Evolutionary conservation across 30 jellyfish, hydroid and myxozoan species (phyloP).

Genomic region (Pelagia noctiluca): DNA sequence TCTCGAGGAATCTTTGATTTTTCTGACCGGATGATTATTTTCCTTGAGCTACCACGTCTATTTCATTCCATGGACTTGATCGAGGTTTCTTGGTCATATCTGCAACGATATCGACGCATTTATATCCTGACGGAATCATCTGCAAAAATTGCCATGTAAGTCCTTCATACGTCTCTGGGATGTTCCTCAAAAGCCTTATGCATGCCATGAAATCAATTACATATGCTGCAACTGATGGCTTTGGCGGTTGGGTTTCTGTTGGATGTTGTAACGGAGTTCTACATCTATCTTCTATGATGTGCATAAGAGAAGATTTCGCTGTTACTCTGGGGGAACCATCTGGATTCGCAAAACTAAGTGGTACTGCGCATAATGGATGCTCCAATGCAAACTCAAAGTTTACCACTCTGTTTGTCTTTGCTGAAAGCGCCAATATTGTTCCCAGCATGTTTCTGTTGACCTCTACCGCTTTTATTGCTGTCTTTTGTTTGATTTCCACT

Average conservation of each 20-base stretch:
- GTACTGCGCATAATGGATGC: slow-evolving; percentile 25
- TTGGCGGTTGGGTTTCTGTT: background rate
- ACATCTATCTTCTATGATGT: background rate
- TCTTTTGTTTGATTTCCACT: background rate
- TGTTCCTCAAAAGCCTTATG: background rate
- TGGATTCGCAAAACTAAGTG: slow-evolving; percentile 23
- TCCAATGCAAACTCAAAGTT: slow-evolving; percentile 9
- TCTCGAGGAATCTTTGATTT: slow-evolving; percentile 18
- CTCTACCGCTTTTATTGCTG: slow-evolving; percentile 9
- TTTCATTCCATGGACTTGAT: slow-evolving; percentile 41
- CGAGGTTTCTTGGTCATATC: slow-evolving; percentile 43
- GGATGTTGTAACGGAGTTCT: background rate
- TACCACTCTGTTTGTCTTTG: slow-evolving; percentile 8
- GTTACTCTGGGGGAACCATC: slow-evolving; percentile 32
- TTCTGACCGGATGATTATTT: background rate
- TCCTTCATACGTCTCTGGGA: slow-evolving; percentile 32
- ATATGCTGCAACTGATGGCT: slow-evolving; percentile 6
- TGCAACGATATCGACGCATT: slow-evolving; percentile 54
- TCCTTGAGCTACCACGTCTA: slow-evolving; percentile 6
- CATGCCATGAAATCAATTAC: slow-evolving; percentile 18
- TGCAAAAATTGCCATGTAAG: background rate
- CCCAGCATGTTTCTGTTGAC: slow-evolving; percentile 21
- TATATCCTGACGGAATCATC: slow-evolving; percentile 37
- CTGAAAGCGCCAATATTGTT: slow-evolving; percentile 24
- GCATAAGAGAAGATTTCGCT: background rate